Evolutionary conservation across 2,113 vertebrate species (phyloP).

Genomic region (Limnothrissa miodon): DNA sequence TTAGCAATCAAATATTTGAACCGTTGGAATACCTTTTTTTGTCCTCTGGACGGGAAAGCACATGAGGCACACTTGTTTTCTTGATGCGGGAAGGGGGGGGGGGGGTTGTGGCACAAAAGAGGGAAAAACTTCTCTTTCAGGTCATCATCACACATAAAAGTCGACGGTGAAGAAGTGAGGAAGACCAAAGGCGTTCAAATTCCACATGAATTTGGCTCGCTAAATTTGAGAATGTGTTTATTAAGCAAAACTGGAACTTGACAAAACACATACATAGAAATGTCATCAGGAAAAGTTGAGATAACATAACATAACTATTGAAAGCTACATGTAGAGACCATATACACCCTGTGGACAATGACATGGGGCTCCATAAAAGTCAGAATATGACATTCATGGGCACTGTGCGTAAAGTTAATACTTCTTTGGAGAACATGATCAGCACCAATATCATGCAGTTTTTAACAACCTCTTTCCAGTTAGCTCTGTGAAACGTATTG

Average conservation of each 20-base stretch:
- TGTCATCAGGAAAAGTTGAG: not conserved
- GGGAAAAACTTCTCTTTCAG: not conserved
- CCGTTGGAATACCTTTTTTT: conserved; percentile 58
- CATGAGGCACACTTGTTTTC: conserved; percentile 47
- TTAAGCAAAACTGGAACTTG: not conserved
- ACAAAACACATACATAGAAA: not conserved
- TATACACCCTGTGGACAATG: not conserved
- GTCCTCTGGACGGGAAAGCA: conserved; percentile 23
- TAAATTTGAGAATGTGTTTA: not conserved
- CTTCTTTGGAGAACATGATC: not conserved
- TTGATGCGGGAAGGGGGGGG: conserved; percentile 36
- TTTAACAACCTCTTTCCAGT: not conserved
- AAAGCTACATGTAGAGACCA: not conserved
- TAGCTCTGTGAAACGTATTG: not conserved
- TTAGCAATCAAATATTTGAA: conserved; percentile 78
- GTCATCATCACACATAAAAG: not conserved
- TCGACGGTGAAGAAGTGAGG: not conserved
- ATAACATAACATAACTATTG: not conserved
- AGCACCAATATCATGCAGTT: not conserved
- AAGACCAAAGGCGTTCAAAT: not conserved
- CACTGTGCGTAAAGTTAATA: not conserved
- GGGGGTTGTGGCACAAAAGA: conserved; percentile 16
- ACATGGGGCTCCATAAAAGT: not conserved
- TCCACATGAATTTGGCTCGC: not conserved
- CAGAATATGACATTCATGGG: not conserved